Percentiles rank a stretch among this genome's conserved stretches.
Evolutionary conservation across 2,797 vertebrate species (phyloP).

Genomic region (Steatocranus sp.): DNA sequence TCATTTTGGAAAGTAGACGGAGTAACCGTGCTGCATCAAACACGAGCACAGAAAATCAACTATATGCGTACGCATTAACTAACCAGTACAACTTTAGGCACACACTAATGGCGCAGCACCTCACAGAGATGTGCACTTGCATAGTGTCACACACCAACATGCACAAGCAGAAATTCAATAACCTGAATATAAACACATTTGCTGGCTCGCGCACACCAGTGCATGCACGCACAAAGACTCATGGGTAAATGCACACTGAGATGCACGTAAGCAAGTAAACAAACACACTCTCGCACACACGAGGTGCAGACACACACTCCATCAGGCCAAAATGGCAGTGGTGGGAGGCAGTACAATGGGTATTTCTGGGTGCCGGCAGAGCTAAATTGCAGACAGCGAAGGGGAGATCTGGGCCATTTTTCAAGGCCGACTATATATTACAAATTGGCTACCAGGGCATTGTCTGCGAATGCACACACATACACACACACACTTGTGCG

Average conservation of each 20-base stretch:
- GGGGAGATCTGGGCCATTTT: conserved; percentile 76
- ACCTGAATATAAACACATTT: conserved; percentile 39
- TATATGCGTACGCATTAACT: not conserved
- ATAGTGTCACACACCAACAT: not conserved
- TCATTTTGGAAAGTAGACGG: not conserved
- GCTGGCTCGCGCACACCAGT: not conserved
- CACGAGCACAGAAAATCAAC: not conserved
- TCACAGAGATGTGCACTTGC: not conserved
- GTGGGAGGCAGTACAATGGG: conserved; percentile 58
- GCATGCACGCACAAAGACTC: conserved; percentile 12
- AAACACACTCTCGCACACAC: conserved; percentile 6
- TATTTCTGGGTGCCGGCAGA: conserved; percentile 64
- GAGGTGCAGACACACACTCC: conserved; percentile 36
- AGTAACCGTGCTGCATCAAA: not conserved
- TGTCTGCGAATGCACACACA: conserved; percentile 59
- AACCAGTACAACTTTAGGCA: not conserved
- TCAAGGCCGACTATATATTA: conserved; percentile 76
- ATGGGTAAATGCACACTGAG: conserved; percentile 38
- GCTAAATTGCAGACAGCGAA: conserved; percentile 74
- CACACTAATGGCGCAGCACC: not conserved
- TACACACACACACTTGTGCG: not conserved
- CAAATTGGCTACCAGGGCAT: conserved; percentile 69
- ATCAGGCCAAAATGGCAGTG: conserved; percentile 50
- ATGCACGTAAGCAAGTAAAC: conserved; percentile 49
- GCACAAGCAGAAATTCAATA: conserved; percentile 52